Percentiles rank a stretch among this genome's conserved stretches.
These are phyloP conservation scores for Zaprionus bogoriensis DNA, from an alignment of 2,888 invertebrate genomes.

Conservation along the genomic window DNA sequence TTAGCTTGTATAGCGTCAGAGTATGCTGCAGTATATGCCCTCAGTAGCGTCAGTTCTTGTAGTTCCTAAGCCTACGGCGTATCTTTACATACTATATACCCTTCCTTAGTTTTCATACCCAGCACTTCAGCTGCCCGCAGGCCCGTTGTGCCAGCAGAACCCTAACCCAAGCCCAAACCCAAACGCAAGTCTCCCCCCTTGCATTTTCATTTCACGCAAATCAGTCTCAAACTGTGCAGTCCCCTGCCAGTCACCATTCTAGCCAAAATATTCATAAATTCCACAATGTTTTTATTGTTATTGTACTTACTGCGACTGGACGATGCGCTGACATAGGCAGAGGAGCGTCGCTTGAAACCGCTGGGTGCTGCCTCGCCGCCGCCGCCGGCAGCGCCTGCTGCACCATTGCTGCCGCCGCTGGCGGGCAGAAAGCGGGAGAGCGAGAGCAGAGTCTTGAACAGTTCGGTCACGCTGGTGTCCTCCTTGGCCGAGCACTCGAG, in stretches of 20 bases:
- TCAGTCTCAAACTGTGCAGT: not conserved
- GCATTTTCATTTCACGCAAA: conserved; percentile 1
- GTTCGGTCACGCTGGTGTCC: conserved; percentile 90
- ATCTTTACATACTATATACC: not conserved
- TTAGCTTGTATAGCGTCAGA: no score
- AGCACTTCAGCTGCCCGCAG: not conserved
- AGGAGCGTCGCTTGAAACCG: conserved; percentile 88
- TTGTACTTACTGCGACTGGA: conserved; percentile 83
- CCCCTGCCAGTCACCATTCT: not conserved
- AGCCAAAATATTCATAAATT: not conserved
- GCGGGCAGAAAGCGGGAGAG: conserved; percentile 88
- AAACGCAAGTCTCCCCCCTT: not conserved
- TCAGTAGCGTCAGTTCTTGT: no score
- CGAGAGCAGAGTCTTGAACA: conserved; percentile 91
- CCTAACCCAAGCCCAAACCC: not conserved
- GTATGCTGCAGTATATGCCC: no score
- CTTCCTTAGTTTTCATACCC: not conserved
- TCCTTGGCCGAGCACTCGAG: conserved; percentile 91
- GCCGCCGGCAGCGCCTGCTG: conserved; percentile 81
- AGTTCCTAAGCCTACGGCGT: not conserved
- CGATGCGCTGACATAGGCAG: conserved; percentile 87
- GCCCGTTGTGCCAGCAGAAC: not conserved
- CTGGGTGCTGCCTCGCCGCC: conserved; percentile 84
- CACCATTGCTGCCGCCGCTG: conserved; percentile 83
- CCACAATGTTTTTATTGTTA: not conserved